These are phyloP conservation scores for Phymanthus crucifer DNA, from an alignment of 92 coral and sea anemone species.

Conservation along the genomic window DNA sequence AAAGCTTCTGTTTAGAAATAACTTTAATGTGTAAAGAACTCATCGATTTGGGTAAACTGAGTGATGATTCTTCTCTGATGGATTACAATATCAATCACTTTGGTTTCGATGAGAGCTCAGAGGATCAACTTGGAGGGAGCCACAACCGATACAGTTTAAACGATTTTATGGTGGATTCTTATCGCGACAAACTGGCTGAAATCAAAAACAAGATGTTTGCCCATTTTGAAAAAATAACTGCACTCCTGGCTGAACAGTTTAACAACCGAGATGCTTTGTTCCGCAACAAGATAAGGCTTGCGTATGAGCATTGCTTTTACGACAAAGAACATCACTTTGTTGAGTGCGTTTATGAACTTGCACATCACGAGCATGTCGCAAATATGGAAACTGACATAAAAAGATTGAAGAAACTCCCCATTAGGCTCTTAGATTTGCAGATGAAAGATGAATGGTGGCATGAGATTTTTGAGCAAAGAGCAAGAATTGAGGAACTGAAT, in stretches of 20 bases:
- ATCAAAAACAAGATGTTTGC: conserved; percentile 40
- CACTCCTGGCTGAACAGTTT: conserved; percentile 64
- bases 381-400: conserved; percentile 60
- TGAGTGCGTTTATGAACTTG: conserved; percentile 86
- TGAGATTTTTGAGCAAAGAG: conserved; percentile 80
- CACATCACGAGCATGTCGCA: conserved; percentile 75
- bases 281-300: conserved; percentile 78
- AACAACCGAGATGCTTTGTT: conserved; percentile 55
- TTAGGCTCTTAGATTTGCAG: conserved; percentile 74
- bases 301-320: conserved; percentile 92
- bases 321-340: conserved; percentile 69
- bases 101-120: conserved; percentile 6
- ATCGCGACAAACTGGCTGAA: conserved; percentile 43
- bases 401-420: conserved; percentile 75
- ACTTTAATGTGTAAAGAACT: conserved; percentile 63
- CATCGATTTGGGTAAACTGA: conserved; percentile 53
- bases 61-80: background rate
- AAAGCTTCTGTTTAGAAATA: conserved; percentile 57
- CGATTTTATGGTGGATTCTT: conserved; percentile 64
- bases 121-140: conserved; percentile 41
- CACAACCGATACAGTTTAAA: conserved; percentile 49
- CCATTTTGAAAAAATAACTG: conserved; percentile 58
- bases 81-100: background rate
- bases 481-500: conserved; percentile 29
- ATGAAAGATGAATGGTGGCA: conserved; percentile 99